Base-by-base conservation (phyloP, 2,113 vertebrate species). In the Aspiorhynchus laticeps region DNA sequence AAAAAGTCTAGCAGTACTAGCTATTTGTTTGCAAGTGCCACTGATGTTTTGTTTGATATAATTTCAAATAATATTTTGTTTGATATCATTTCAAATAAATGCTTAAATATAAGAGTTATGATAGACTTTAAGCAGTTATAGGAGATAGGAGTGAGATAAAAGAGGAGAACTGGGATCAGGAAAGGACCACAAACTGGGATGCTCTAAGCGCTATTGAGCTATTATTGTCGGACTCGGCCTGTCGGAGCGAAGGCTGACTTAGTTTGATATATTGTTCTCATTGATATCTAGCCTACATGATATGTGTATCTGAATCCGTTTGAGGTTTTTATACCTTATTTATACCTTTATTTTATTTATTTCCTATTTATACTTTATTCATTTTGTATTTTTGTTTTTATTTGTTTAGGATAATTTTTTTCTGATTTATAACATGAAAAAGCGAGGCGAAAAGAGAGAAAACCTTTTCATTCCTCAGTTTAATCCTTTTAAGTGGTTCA, bases 401-500 rank as follows among this genome's bases (percentile, higher is more conserved):
- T 73, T 10, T 21, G 1, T 63, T 7, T 46, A 46, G n/a, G n/a
- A n/a, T n/a, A n/a, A n/a, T n/a, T 21, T 8, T 21, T 69, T 1
- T 31, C 67, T 4, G 33, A 36, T 38, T 71, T 56, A 5, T 38
- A 38, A 21, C 7, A 24, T 53, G 48, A 59, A 36, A 36, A 0
- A 14, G 19, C 19, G 7, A 10, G 48, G 26, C 0, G 51, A 33
- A n/a, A 24, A 59, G 2, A 59, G 24, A 46, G 38, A 46, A 43
- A 7, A 5, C 11, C 38, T 43, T 26, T 75, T 41, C 24, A 15
- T 75, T 75, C 38, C 8, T 59, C 69, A 41, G 33, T 76, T 71
- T 56, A 76, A 76, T 87, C 84, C 33, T 79, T 83, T 86, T 83
- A 71, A 38, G 71, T 80, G 63, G 17, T 80, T 77, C 51, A 79